Conservation (phyloP, 2,113 vertebrate species). For the Nycticebus coucang region DNA sequence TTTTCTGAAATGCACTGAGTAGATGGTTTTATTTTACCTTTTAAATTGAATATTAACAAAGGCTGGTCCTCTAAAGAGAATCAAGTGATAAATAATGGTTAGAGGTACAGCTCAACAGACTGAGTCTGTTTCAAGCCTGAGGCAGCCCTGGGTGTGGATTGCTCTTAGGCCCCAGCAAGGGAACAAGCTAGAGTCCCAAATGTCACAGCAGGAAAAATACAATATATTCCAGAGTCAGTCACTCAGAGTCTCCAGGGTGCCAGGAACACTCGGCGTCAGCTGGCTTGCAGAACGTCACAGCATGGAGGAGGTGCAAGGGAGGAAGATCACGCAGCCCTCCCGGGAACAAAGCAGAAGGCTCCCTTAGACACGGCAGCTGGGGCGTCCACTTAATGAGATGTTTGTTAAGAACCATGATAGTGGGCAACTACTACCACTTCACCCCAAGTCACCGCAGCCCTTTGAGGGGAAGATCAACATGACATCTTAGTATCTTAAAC, state of each 20-base stretch:
- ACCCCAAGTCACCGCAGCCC: neutral
- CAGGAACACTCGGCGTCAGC: neutral
- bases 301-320: neutral
- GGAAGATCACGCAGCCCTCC: neutral
- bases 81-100: neutral
- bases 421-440: neutral
- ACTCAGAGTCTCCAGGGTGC: slow-evolving; percentile 31
- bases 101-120: neutral
- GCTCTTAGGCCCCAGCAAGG: neutral
- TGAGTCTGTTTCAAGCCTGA: neutral
- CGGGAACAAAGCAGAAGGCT: neutral
- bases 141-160: neutral
- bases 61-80: neutral
- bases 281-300: neutral
- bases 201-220: slow-evolving; percentile 10
- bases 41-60: neutral
- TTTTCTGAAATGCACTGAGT: neutral
- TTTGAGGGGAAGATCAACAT: neutral
- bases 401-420: slow-evolving; percentile 3
- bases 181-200: slow-evolving; percentile 27
- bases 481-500: slow-evolving; percentile 5
- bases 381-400: neutral
- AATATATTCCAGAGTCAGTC: slow-evolving; percentile 33
- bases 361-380: neutral
- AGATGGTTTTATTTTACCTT: slow-evolving; percentile 35